phyloP scores from a whole-genome alignment of 2,888 invertebrate genomes.

The Ecliptopera silaceata region DNA sequence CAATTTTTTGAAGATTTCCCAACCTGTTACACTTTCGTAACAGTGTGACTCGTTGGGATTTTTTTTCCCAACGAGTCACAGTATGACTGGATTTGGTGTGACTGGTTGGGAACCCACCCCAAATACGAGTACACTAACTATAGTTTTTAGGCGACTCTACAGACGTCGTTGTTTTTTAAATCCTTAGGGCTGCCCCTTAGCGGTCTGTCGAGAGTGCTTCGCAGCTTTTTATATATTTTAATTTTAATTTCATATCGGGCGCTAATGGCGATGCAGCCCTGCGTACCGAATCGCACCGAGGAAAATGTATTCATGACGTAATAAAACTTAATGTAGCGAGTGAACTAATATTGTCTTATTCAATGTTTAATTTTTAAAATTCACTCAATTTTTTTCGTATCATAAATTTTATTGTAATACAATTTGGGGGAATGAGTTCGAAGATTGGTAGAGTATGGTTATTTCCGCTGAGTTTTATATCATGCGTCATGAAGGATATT shows the following conservation, averaged over 20 bases:
- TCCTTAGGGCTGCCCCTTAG: slow-evolving; percentile 80
- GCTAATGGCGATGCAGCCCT: slow-evolving; percentile 80
- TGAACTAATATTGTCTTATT: slow-evolving; percentile 83
- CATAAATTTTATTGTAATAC: slow-evolving; percentile 68
- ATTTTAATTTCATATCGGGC: slow-evolving; percentile 83
- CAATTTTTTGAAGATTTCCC: too few species aligned
- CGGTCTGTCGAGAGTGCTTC: slow-evolving; percentile 79
- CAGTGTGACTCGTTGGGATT: too few species aligned
- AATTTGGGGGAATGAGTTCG: slow-evolving; percentile 35
- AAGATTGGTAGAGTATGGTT: slow-evolving; percentile 20
- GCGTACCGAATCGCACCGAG: slow-evolving; percentile 76
- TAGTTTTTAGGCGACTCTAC: slow-evolving; percentile 47
- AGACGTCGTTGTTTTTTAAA: slow-evolving; percentile 55
- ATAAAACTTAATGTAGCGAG: slow-evolving; percentile 82
- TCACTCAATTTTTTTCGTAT: slow-evolving; percentile 70
- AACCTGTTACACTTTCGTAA: too few species aligned
- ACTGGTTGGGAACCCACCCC: too few species aligned
- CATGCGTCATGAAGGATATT: neutral
- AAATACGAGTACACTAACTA: neutral
- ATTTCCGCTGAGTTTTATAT: slow-evolving; percentile 16
- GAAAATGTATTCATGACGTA: slow-evolving; percentile 78
- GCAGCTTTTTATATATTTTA: slow-evolving; percentile 82
- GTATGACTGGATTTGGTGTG: too few species aligned
- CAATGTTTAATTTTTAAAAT: slow-evolving; percentile 79
- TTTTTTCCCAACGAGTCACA: too few species aligned